Conservation (phyloP, 1,140 invertebrate species). For the Lysiphlebus fabarum region DNA sequence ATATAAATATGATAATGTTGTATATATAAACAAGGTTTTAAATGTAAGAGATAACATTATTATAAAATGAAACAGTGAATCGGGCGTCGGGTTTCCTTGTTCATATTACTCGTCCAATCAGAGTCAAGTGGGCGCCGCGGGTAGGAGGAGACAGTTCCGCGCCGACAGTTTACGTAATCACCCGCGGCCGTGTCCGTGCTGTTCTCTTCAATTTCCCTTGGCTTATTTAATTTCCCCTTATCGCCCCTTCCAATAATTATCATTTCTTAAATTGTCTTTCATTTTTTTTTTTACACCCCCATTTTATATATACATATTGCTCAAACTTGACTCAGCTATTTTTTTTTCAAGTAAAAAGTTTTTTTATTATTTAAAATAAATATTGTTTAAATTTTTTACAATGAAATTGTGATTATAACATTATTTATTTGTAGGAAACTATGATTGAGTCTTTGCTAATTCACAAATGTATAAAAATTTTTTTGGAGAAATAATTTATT, state of each 20-base stretch:
- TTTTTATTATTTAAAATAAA: too few species aligned
- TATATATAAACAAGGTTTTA: too few species aligned
- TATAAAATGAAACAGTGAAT: constrained; percentile 14
- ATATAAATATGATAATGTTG: too few species aligned
- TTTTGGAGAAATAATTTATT: too few species aligned
- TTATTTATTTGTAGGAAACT: too few species aligned
- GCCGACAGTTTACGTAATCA: constrained; percentile 54
- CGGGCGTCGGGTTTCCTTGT: constrained; percentile 27
- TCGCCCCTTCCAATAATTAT: constrained; percentile 7
- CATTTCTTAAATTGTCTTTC: not conserved
- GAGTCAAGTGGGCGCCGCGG: constrained; percentile 46
- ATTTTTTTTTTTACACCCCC: not conserved
- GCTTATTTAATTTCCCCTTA: constrained; percentile 24
- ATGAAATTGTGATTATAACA: too few species aligned
- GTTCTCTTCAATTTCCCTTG: constrained; percentile 31
- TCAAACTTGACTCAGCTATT: not conserved
- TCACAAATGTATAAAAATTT: too few species aligned
- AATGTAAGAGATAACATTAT: not conserved
- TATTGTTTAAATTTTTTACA: too few species aligned
- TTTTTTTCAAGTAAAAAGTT: too few species aligned
- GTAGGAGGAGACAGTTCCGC: constrained; percentile 54
- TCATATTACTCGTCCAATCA: constrained; percentile 40
- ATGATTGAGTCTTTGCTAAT: too few species aligned
- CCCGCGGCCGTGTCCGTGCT: constrained; percentile 45
- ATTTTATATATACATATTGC: not conserved